Evolutionary conservation across 1,140 invertebrate genomes (phyloP).

Genomic region (Lamellibrachia luymesi): DNA sequence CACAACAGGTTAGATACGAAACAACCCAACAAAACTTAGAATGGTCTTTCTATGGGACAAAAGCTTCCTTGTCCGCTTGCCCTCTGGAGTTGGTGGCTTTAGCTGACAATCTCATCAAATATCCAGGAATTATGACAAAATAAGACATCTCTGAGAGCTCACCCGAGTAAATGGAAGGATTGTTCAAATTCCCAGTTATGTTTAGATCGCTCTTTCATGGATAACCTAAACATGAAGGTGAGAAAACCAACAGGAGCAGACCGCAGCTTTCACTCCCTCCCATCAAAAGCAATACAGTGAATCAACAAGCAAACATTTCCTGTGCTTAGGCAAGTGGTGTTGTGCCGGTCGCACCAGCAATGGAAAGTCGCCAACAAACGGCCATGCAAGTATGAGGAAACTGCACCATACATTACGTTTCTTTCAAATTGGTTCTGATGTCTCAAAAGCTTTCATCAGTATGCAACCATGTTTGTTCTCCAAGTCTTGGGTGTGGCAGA

Average conservation of each 20-base stretch:
- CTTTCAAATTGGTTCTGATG: not conserved
- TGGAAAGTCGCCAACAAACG: not conserved
- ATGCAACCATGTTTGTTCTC: not conserved
- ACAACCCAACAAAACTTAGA: too few species aligned
- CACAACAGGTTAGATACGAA: too few species aligned
- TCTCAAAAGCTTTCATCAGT: not conserved
- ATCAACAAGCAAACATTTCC: not conserved
- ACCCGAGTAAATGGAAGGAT: not conserved
- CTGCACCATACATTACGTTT: not conserved
- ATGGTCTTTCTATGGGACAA: too few species aligned
- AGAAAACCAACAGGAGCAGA: not conserved
- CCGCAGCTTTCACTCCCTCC: not conserved
- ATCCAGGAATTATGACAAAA: not conserved
- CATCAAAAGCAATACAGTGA: not conserved
- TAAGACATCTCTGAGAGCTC: not conserved
- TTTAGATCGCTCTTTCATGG: not conserved
- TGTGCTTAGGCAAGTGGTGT: not conserved
- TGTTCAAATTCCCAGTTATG: not conserved
- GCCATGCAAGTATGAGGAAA: not conserved
- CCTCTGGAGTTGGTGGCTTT: too few species aligned
- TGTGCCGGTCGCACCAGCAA: not conserved
- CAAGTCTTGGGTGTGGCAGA: not conserved
- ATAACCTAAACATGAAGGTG: not conserved
- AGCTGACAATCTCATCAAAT: not conserved
- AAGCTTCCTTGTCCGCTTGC: too few species aligned